Evolutionary conservation across 92 coral and sea anemone species (phyloP).

Genomic region (Chrysogorgia sp.): DNA sequence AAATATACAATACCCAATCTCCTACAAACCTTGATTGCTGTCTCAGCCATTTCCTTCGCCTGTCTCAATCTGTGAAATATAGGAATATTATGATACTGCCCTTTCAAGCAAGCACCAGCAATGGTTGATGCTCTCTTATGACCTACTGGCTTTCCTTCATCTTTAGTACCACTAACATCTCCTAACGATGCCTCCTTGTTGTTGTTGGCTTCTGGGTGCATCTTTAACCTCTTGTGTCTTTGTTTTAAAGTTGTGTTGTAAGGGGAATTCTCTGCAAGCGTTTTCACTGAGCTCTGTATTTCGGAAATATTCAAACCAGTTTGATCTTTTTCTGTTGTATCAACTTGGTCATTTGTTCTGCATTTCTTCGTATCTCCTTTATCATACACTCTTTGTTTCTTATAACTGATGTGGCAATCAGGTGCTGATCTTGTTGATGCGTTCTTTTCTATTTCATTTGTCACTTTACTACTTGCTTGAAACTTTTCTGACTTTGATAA

Average conservation of each 20-base stretch:
- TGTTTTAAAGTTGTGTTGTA: slow-evolving; percentile 39
- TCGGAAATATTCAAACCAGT: neutral
- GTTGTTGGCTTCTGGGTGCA: slow-evolving; percentile 58
- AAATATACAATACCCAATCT: neutral
- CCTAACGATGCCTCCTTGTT: slow-evolving; percentile 65
- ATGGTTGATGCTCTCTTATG: slow-evolving; percentile 72
- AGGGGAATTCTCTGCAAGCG: slow-evolving; percentile 17
- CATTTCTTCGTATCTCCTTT: neutral
- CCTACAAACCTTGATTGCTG: slow-evolving; percentile 80
- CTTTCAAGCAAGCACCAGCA: slow-evolving; percentile 33
- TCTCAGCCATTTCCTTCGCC: slow-evolving; percentile 81
- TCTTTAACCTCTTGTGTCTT: slow-evolving; percentile 33
- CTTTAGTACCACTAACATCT: slow-evolving; percentile 29
- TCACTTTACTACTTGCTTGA: neutral
- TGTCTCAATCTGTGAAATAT: slow-evolving; percentile 84
- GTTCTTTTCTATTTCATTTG: neutral
- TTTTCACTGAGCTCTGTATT: neutral
- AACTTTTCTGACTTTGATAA: neutral
- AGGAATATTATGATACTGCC: slow-evolving; percentile 78
- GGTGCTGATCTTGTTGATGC: neutral
- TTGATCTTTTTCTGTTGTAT: neutral
- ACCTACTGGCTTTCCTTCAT: slow-evolving; percentile 14
- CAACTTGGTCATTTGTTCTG: neutral
- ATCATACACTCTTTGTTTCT: neutral
- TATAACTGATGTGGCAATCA: neutral